Evolutionary conservation across 2,797 vertebrate species (phyloP).

Genomic region (Schizopygopsis malacanthus): DNA sequence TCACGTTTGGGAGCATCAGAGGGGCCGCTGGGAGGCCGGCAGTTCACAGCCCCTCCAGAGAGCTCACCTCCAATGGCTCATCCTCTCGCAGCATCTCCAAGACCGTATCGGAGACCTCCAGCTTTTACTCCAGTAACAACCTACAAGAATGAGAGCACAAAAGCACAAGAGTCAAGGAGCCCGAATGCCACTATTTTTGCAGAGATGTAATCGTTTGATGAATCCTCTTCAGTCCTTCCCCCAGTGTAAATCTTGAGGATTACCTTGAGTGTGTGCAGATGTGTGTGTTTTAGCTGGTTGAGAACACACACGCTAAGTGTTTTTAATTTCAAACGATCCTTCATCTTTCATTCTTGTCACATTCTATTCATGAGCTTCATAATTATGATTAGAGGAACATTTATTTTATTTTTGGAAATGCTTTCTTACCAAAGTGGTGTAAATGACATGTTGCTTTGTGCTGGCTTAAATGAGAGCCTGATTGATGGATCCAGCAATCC

Average conservation of each 20-base stretch:
- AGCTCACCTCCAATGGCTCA: constrained; percentile 89
- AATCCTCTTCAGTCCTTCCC: background rate
- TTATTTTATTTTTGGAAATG: constrained; percentile 9
- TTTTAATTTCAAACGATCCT: background rate
- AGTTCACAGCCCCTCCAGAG: constrained; percentile 79
- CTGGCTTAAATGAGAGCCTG: background rate
- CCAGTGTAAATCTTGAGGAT: constrained; percentile 31
- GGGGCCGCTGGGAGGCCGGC: constrained; percentile 43
- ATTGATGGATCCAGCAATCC: constrained; percentile 26
- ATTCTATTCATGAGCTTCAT: constrained; percentile 10
- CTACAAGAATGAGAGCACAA: constrained; percentile 72
- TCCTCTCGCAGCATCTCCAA: constrained; percentile 91
- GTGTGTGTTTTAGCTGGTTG: constrained; percentile 12
- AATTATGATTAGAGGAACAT: constrained; percentile 16
- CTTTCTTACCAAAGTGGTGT: constrained; percentile 32
- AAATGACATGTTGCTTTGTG: constrained; percentile 4
- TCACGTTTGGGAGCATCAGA: constrained; percentile 55
- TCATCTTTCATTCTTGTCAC: constrained; percentile 16
- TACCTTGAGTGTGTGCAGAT: constrained; percentile 15
- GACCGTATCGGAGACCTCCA: constrained; percentile 87
- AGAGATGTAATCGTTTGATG: constrained; percentile 11
- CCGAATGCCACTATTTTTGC: background rate
- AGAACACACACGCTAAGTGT: background rate
- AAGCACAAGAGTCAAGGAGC: constrained; percentile 18
- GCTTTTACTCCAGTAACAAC: constrained; percentile 90